Evolutionary conservation across 1,140 invertebrate genomes (phyloP).

Genomic region (Stenopsyche tienmushanensis): DNA sequence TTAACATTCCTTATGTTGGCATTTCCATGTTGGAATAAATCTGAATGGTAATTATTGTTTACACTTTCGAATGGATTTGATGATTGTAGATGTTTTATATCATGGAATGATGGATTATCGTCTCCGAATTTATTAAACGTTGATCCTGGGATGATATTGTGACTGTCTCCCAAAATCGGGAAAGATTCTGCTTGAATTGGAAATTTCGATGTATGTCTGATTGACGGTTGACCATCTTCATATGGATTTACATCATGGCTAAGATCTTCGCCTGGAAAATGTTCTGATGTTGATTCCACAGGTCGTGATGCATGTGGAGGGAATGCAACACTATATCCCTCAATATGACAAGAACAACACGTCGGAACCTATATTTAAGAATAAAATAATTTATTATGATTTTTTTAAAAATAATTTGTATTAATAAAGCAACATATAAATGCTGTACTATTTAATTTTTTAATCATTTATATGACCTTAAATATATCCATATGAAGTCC

Average conservation of each 20-base stretch:
- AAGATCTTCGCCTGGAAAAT: conserved; percentile 54
- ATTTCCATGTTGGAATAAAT: conserved; percentile 45
- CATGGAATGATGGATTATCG: conserved; percentile 25
- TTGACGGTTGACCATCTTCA: conserved; percentile 49
- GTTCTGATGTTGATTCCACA: conserved; percentile 51
- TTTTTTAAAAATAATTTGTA: conserved; percentile 10
- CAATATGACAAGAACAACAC: conserved; percentile 81
- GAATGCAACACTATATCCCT: conserved; percentile 69
- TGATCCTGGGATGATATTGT: conserved; percentile 48
- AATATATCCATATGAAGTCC: conserved; percentile 86
- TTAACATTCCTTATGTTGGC: conserved; percentile 48
- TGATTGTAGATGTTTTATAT: conserved; percentile 27
- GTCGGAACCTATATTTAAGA: conserved; percentile 65
- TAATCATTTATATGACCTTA: conserved; percentile 56
- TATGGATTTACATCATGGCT: conserved; percentile 50
- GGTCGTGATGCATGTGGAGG: conserved; percentile 55
- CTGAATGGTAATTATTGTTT: conserved; percentile 34
- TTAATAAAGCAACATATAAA: neutral
- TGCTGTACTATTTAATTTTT: neutral
- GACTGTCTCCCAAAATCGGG: conserved; percentile 46
- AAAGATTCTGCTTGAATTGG: conserved; percentile 47
- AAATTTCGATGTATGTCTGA: conserved; percentile 43
- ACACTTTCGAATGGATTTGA: conserved; percentile 28
- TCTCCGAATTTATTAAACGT: conserved; percentile 39
- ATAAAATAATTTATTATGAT: conserved; percentile 29